Percentiles rank a stretch among this genome's conserved stretches.
Conservation (phyloP, 2,888 invertebrate genomes). For the Chrysolina haemoptera region DNA sequence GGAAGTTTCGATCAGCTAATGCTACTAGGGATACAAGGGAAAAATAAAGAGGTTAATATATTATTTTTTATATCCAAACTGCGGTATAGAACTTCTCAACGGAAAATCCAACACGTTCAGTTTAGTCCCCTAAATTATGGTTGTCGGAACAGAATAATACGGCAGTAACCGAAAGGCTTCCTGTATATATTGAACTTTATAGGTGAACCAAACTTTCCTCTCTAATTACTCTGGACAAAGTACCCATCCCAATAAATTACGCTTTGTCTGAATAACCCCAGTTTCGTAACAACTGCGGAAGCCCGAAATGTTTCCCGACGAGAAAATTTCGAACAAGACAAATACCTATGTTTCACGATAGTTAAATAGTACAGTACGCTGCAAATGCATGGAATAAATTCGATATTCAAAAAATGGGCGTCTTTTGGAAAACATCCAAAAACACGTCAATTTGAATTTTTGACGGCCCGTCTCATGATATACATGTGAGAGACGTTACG, state of each 20-base stretch:
- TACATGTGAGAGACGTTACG: too few relatives aligned
- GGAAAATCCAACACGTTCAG: background rate
- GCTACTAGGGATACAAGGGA: too few relatives aligned
- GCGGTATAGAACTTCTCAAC: background rate
- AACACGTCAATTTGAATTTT: too few relatives aligned
- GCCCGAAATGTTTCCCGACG: background rate
- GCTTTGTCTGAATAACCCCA: slow-evolving; percentile 9
- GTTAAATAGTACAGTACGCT: background rate
- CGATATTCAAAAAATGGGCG: too few relatives aligned
- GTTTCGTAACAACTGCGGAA: slow-evolving; percentile 5
- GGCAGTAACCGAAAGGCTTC: slow-evolving; percentile 15
- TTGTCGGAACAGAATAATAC: background rate
- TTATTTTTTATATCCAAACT: background rate
- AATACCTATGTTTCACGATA: slow-evolving; percentile 7
- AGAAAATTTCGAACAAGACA: slow-evolving; percentile 19
- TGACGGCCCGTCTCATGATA: too few relatives aligned
- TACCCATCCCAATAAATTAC: slow-evolving; percentile 13
- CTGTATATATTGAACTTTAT: slow-evolving; percentile 21
- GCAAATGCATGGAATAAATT: too few relatives aligned
- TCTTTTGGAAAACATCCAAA: too few relatives aligned
- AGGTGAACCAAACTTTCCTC: slow-evolving; percentile 18
- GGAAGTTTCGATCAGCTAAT: too few relatives aligned
- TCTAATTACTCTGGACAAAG: slow-evolving; percentile 10
- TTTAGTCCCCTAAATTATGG: background rate
- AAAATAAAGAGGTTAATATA: background rate